Conservation (phyloP, 2,797 vertebrate genomes). For the Phylloscopus collybita region DNA sequence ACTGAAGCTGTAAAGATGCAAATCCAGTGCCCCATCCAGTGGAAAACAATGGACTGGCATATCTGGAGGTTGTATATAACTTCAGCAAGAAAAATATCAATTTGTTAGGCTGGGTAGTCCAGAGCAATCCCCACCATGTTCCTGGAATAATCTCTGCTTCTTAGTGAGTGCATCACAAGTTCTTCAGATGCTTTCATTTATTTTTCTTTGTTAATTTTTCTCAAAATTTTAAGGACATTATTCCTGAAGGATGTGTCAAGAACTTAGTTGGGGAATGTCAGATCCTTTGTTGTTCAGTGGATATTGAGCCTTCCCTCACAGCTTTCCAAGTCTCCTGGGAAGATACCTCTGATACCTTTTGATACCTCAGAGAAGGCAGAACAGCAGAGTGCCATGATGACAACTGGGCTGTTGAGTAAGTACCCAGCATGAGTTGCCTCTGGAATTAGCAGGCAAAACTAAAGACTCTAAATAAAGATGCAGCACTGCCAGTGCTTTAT, state of each 20-base stretch:
- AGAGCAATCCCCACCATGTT: background rate
- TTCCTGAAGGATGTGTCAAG: background rate
- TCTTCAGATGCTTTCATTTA: background rate
- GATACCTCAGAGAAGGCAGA: background rate
- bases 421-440: background rate
- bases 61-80: background rate
- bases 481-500: background rate
- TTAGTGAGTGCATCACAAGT: background rate
- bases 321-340: background rate
- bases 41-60: background rate
- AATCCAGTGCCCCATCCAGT: background rate
- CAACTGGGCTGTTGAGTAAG: background rate
- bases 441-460: background rate
- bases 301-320: background rate
- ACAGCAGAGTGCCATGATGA: background rate
- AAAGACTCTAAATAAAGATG: background rate
- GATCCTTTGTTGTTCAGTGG: background rate
- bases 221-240: background rate
- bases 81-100: background rate
- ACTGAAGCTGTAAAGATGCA: background rate
- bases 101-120: background rate
- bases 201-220: background rate
- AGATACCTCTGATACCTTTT: background rate
- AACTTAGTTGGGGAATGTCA: background rate
- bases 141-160: background rate